Evolutionary conservation across 2,113 vertebrate species (phyloP).

Genomic region (Melanerpes formicivorus): DNA sequence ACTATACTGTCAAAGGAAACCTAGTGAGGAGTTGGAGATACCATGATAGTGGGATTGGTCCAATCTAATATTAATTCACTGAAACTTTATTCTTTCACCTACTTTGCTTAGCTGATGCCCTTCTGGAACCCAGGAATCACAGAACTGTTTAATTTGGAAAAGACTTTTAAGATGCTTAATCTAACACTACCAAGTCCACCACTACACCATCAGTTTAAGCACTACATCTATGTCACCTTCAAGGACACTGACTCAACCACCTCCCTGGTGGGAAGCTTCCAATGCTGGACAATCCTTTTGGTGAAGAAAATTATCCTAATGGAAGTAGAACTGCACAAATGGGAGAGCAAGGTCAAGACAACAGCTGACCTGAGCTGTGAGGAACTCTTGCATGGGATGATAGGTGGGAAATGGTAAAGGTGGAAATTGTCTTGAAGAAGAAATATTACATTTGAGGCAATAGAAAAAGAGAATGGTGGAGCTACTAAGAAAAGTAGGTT

Average conservation of each 20-base stretch:
- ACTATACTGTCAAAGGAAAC: rapidly evolving
- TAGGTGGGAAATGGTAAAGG: neutral
- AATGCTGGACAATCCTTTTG: rapidly evolving
- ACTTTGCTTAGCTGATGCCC: neutral
- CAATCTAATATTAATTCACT: neutral
- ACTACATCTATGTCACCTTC: rapidly evolving
- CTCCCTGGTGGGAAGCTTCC: neutral
- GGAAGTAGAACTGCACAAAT: neutral
- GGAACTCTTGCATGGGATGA: neutral
- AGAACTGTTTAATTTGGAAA: neutral
- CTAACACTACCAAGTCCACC: neutral
- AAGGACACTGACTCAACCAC: neutral
- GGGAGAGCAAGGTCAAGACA: neutral
- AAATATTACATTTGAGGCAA: neutral
- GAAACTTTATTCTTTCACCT: neutral
- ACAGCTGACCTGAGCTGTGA: neutral
- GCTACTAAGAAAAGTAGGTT: neutral
- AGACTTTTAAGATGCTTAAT: neutral
- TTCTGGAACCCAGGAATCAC: neutral
- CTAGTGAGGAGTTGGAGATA: neutral
- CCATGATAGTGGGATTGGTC: neutral
- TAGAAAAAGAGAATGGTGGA: neutral
- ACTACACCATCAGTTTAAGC: neutral
- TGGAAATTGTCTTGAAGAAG: neutral
- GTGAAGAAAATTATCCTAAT: neutral